A percentile compares a stretch with the other conserved stretches of the same genome.
phyloP scores from a whole-genome alignment of 2,888 invertebrate genomes.

The Hesperia comma region DNA sequence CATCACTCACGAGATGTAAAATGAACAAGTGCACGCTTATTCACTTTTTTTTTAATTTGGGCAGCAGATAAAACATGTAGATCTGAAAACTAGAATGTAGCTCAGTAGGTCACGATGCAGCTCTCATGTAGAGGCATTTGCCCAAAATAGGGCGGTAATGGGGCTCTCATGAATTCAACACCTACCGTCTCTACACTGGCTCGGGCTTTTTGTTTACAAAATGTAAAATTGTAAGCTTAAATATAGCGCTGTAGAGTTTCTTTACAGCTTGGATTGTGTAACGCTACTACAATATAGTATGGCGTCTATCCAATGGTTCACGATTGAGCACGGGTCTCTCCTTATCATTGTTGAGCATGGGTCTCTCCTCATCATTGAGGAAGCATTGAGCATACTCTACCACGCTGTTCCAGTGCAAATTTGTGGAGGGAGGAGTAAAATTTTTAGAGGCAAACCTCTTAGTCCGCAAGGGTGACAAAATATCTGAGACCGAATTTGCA shows the following conservation, averaged over 20 bases:
- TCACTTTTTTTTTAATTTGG: constrained; percentile 12
- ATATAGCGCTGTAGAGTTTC: not conserved
- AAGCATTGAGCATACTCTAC: too few relatives aligned
- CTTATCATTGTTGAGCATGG: too few relatives aligned
- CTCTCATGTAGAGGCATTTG: constrained; percentile 15
- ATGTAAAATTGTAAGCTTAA: constrained; percentile 9
- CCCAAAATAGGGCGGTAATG: constrained; percentile 34
- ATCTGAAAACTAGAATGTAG: constrained; percentile 20
- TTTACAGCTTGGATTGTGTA: too few relatives aligned
- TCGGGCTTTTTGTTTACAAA: constrained; percentile 17
- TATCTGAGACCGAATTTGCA: too few relatives aligned
- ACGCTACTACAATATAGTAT: too few relatives aligned
- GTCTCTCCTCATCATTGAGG: too few relatives aligned
- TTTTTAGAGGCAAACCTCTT: too few relatives aligned
- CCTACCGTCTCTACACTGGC: constrained; percentile 16
- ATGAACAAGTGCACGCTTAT: constrained; percentile 11
- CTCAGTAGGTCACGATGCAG: constrained; percentile 30
- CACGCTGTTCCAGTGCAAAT: too few relatives aligned
- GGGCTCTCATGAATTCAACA: constrained; percentile 33
- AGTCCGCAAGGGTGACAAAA: too few relatives aligned
- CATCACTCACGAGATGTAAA: not conserved
- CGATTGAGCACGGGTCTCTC: too few relatives aligned
- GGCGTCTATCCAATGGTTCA: too few relatives aligned
- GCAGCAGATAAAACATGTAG: constrained; percentile 26
- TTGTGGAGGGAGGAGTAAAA: too few relatives aligned